Base-by-base conservation (phyloP, 2,113 vertebrate species). In the Guaruba guarouba region DNA sequence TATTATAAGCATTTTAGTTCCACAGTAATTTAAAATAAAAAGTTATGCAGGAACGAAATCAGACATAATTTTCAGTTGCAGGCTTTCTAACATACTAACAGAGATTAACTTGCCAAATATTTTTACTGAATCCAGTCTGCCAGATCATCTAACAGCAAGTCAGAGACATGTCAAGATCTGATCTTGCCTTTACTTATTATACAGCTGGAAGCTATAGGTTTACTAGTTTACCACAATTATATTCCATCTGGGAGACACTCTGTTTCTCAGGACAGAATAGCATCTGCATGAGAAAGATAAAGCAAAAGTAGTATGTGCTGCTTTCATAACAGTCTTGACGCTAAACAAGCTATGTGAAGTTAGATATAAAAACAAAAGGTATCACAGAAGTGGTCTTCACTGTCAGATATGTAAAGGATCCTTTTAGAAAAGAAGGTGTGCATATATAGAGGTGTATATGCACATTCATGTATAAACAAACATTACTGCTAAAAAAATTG, bases 121-220 rank as follows among this genome's bases (percentile, higher is more conserved):
- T 94, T 95, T 64, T 73, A 88, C 48, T 46, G 52, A 91, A 86
- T 69, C 31, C 84, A 69, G 31, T 59, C 71, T 88, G 76, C 63
- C 77, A 92, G 76, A 86, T 76, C 86, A 76, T 71, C 76, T 46
- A 90, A 48, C 86, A 80, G 52, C 43, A 88, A 82, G 48, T 90
- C 82, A 74, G 74, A 81, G 59, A 74, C 37, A 49, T 25, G 84
- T 86, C 87, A 91, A 77, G 84, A 76, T 80, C 28, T 68, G 63
- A 83, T 77, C 84, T 83, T 73, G 23, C 17, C 2, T 73, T 83
- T 94, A 91, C 86, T 95, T 93, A 92, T 67, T 85, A 63, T 70
- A 85, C 79, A 82, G 85, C 70, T 90, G 82, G 75, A 95, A 95
- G 71, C 62, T 83, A 76, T 44, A 73, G 49, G 70, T 59, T 94